Base-by-base conservation (phyloP, 2,888 invertebrate genomes). In the Phyllotreta striolata region DNA sequence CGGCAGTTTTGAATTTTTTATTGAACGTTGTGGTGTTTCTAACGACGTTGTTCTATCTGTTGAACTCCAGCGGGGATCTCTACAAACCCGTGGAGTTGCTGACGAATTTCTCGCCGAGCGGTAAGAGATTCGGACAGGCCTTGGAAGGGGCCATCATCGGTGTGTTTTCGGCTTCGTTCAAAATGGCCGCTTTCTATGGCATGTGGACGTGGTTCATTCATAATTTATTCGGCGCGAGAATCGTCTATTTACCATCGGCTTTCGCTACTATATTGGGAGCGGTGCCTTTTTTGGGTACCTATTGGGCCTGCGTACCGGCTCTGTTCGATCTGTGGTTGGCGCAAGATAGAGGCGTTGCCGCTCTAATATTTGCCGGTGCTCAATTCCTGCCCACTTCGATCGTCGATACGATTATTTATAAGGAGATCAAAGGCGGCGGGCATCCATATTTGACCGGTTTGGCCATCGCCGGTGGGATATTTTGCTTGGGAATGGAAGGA, bases 201-300 rank as follows among this genome's bases (percentile, higher is more conserved):
- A 85, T 98, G 68, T 99, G 98, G 89, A 98, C 98, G 0, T 99
- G 98, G 96, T 88, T 98, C 67, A 92, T 96, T 56, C 98, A 99
- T 81, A 95, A 94, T 70, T 84, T 98, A 8, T 98, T 98, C 79
- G 93, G 93, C 62, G 93, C 92, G 3, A 94, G 95, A 81, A 93
- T 99, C 66, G 94, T 98, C 39, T 98, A 97, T 81, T 86, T 98
- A 69, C 98, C 98, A 0, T 40, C 83, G 90, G 95, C 92, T 52
- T 83, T 97, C 74, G 98, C 97, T 0, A 93, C 96, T 1, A 85
- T 98, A 59, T 85, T 99, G 76, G 98, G 96, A 1, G 98, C 97
- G 1, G 92, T 98, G 3, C 98, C 98, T 1, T 94, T 98, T 81
- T 85, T 98, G 63, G 97, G 97, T 6, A 95, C 97, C 1, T 99